Evolutionary conservation across 2,113 vertebrate species (phyloP).

Genomic region (Xyliphius kryptos): DNA sequence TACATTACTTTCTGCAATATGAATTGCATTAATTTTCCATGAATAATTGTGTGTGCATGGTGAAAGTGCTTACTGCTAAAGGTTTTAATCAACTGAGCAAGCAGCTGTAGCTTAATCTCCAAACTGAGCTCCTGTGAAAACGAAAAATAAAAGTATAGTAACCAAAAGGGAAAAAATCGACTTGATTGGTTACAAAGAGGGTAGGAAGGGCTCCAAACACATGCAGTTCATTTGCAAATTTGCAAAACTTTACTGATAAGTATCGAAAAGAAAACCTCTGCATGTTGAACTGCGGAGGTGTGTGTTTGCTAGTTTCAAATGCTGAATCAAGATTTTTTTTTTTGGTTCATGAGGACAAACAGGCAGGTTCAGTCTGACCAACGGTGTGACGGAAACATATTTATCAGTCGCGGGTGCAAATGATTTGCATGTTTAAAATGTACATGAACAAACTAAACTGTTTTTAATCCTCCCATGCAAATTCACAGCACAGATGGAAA

Average conservation of each 20-base stretch:
- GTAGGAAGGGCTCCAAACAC: slow-evolving; percentile 27
- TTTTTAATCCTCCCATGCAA: slow-evolving; percentile 64
- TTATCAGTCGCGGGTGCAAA: slow-evolving; percentile 65
- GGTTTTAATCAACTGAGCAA: slow-evolving; percentile 59
- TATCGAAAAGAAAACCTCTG: slow-evolving; percentile 24
- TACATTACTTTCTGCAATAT: slow-evolving; percentile 57
- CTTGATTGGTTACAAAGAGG: background rate
- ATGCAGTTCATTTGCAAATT: slow-evolving; percentile 35
- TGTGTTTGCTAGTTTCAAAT: slow-evolving; percentile 53
- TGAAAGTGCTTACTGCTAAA: slow-evolving; percentile 59
- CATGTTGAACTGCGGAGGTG: slow-evolving; percentile 39
- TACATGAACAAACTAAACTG: slow-evolving; percentile 68
- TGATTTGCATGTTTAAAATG: slow-evolving; percentile 54
- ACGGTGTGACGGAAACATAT: slow-evolving; percentile 45
- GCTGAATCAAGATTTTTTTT: slow-evolving; percentile 53
- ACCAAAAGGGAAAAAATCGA: slow-evolving; percentile 9
- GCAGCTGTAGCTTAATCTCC: slow-evolving; percentile 52
- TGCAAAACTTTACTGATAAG: slow-evolving; percentile 40
- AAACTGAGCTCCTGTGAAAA: slow-evolving; percentile 43
- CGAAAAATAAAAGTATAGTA: slow-evolving; percentile 10
- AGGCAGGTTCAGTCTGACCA: slow-evolving; percentile 43
- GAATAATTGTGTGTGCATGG: slow-evolving; percentile 61
- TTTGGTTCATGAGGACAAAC: slow-evolving; percentile 46
- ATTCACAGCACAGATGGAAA: slow-evolving; percentile 64
- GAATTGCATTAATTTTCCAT: slow-evolving; percentile 61